A percentile compares a stretch with the other conserved stretches of the same genome.
Evolutionary conservation across 2,888 invertebrate genomes (phyloP).

Genomic region (Cataglyphis cursor): DNA sequence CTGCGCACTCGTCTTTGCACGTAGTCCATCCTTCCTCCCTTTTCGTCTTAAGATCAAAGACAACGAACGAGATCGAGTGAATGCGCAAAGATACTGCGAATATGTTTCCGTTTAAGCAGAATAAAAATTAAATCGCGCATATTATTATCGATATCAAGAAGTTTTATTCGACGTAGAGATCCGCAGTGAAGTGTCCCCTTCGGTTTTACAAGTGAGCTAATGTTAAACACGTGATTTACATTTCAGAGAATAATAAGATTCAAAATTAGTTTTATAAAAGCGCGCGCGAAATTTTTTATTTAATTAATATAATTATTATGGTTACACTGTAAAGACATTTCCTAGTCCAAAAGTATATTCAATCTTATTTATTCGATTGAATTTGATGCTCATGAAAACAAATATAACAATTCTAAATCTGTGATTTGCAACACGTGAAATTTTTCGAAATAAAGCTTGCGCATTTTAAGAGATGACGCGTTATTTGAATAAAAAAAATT

Average conservation of each 20-base stretch:
- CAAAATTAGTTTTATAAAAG: neutral
- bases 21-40: conserved; percentile 64
- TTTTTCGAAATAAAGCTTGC: neutral
- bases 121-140: conserved; percentile 18
- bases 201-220: conserved; percentile 35
- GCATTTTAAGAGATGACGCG: neutral
- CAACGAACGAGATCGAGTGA: conserved; percentile 30
- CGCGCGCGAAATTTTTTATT: neutral
- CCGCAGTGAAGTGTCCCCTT: conserved; percentile 42
- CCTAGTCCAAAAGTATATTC: neutral
- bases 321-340: neutral
- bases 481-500: neutral
- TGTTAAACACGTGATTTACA: neutral
- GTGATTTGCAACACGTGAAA: neutral
- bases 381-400: neutral
- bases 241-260: conserved; percentile 5
- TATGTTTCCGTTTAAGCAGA: neutral
- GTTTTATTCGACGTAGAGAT: neutral
- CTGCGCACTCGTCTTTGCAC: conserved; percentile 81
- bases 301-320: neutral
- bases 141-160: conserved; percentile 5
- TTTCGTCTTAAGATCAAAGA: conserved; percentile 31
- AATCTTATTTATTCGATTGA: neutral
- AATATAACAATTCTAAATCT: neutral
- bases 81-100: conserved; percentile 11